Conservation (phyloP, 2,888 invertebrate species). For the Caenorhabditis sp. region DNA sequence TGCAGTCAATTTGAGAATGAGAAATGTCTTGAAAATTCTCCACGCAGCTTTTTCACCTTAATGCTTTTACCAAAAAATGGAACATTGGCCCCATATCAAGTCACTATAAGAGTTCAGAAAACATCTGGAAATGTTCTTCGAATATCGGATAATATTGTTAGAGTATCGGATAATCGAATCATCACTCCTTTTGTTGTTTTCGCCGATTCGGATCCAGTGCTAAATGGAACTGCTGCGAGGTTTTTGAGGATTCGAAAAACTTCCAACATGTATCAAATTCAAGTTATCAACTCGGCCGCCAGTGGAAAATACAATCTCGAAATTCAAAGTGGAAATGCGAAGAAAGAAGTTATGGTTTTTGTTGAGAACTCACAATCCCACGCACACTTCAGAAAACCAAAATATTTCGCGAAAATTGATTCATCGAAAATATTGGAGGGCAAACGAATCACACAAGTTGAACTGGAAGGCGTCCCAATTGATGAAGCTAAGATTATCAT, state of each 20-base stretch:
- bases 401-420: slow-evolving; percentile 43
- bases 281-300: slow-evolving; percentile 36
- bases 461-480: slow-evolving; percentile 58
- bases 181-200: slow-evolving; percentile 49
- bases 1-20: slow-evolving; percentile 42
- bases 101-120: slow-evolving; percentile 42
- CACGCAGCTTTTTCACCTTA: slow-evolving; percentile 20
- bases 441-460: slow-evolving; percentile 50
- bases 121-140: slow-evolving; percentile 25
- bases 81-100: slow-evolving; percentile 23
- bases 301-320: slow-evolving; percentile 40
- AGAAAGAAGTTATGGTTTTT: slow-evolving; percentile 31
- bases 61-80: slow-evolving; percentile 37
- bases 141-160: slow-evolving; percentile 46
- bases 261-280: slow-evolving; percentile 9
- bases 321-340: slow-evolving; percentile 18
- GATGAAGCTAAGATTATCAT: slow-evolving; percentile 59
- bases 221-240: slow-evolving; percentile 22
- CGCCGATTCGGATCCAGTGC: slow-evolving; percentile 13
- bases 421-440: slow-evolving; percentile 22
- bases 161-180: slow-evolving; percentile 50
- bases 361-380: slow-evolving; percentile 45
- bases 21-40: slow-evolving; percentile 28
- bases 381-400: slow-evolving; percentile 47
- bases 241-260: slow-evolving; percentile 11